These are phyloP conservation scores for Ichneumoninae sp. DNA, from an alignment of 2,888 invertebrate genomes.

Conservation along the genomic window DNA sequence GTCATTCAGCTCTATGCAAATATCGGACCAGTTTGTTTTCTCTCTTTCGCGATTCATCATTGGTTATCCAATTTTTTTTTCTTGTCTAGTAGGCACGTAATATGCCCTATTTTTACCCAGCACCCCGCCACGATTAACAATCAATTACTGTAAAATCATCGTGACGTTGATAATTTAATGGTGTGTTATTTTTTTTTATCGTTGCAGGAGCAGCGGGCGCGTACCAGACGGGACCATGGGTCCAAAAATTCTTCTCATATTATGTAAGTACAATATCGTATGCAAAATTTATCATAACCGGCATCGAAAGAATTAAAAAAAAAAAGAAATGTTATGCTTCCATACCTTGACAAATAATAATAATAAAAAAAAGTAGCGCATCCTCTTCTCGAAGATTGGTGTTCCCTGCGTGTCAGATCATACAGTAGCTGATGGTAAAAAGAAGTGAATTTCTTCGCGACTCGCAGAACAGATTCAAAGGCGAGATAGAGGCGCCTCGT, in stretches of 20 bases:
- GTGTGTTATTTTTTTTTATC: constrained; percentile 57
- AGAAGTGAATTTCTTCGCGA: constrained; percentile 24
- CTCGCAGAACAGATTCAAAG: constrained; percentile 60
- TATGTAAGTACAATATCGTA: constrained; percentile 77
- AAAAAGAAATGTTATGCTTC: background rate
- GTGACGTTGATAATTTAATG: constrained; percentile 18
- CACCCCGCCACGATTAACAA: background rate
- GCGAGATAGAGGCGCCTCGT: constrained; percentile 51
- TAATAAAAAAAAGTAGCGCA: background rate
- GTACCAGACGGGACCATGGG: constrained; percentile 76
- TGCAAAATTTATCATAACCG: background rate
- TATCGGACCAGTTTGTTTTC: constrained; percentile 21
- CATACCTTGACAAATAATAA: background rate
- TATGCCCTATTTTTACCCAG: background rate
- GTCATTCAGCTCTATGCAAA: constrained; percentile 52
- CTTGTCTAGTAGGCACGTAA: background rate
- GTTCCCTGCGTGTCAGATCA: background rate
- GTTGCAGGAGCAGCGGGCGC: constrained; percentile 77
- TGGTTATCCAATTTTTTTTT: constrained; percentile 4
- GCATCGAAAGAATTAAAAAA: background rate
- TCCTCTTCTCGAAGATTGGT: background rate
- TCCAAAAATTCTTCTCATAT: constrained; percentile 74
- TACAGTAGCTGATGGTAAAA: background rate
- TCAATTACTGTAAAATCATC: background rate
- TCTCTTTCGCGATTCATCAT: background rate